These are phyloP conservation scores for Mamestra configurata DNA, from an alignment of 1,140 invertebrate species.

Conservation along the genomic window DNA sequence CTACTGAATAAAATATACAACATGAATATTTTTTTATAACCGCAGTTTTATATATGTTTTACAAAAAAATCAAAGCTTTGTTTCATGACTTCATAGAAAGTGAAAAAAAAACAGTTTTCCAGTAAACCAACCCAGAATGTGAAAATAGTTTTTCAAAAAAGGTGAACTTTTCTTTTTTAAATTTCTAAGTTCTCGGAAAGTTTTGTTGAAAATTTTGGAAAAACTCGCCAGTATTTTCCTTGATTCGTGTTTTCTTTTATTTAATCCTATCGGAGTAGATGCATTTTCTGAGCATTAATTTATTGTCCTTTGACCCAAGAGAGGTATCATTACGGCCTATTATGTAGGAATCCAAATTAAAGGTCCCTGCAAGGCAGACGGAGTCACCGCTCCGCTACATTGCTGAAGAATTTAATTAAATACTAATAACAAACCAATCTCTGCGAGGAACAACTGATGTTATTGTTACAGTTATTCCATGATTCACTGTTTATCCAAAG, in stretches of 20 bases:
- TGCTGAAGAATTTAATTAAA: slow-evolving; percentile 57
- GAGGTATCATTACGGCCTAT: slow-evolving; percentile 58
- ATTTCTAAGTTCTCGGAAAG: not conserved
- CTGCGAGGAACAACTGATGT: slow-evolving; percentile 40
- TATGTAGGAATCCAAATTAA: slow-evolving; percentile 63
- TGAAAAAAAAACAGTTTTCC: not conserved
- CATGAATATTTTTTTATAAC: too few species aligned
- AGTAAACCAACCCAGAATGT: not conserved
- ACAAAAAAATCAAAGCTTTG: too few species aligned
- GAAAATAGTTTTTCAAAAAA: slow-evolving; percentile 1
- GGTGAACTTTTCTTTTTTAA: not conserved
- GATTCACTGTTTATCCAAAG: slow-evolving; percentile 13
- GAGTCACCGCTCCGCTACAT: slow-evolving; percentile 28
- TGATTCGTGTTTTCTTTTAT: not conserved
- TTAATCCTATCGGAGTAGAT: not conserved
- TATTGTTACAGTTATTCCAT: slow-evolving; percentile 35
- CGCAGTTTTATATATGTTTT: too few species aligned
- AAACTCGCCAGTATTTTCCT: not conserved
- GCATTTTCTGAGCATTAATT: slow-evolving; percentile 7
- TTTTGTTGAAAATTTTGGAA: not conserved
- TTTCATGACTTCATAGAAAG: too few species aligned
- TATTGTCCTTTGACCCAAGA: slow-evolving; percentile 29
- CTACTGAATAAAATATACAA: too few species aligned
- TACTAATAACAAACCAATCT: slow-evolving; percentile 54
- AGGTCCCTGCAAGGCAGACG: slow-evolving; percentile 52